These are phyloP conservation scores for Cyanoderma ruficeps DNA, from an alignment of 2,113 vertebrate species.

Conservation along the genomic window DNA sequence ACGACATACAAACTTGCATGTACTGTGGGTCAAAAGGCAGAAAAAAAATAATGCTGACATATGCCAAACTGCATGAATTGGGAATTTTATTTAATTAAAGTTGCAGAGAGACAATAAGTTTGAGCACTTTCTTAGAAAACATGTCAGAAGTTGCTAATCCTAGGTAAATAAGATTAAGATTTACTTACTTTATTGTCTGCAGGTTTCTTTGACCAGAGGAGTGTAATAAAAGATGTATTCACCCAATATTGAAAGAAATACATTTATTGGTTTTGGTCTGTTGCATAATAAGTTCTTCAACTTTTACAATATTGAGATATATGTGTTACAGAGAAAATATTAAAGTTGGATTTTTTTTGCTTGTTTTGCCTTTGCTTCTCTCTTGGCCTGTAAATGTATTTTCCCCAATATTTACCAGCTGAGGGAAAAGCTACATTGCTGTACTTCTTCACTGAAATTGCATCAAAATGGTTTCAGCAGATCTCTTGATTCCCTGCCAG, in stretches of 20 bases:
- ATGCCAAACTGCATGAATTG: neutral
- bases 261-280: neutral
- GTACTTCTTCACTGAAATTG: neutral
- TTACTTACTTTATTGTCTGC: neutral
- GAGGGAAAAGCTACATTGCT: neutral
- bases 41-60: neutral
- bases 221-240: neutral
- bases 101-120: neutral
- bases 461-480: neutral
- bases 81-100: neutral
- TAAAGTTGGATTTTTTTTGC: neutral
- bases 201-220: neutral
- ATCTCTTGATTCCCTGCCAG: neutral
- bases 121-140: neutral
- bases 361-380: neutral
- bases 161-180: neutral
- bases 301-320: neutral
- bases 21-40: neutral
- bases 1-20: neutral
- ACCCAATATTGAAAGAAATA: neutral
- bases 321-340: neutral
- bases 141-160: neutral
- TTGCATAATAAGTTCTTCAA: neutral
- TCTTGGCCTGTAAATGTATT: neutral
- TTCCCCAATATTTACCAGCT: neutral